Percentiles rank a stretch among this genome's conserved stretches.
Evolutionary conservation across 2,113 vertebrate genomes (phyloP).

Genomic region (Mirounga angustirostris): DNA sequence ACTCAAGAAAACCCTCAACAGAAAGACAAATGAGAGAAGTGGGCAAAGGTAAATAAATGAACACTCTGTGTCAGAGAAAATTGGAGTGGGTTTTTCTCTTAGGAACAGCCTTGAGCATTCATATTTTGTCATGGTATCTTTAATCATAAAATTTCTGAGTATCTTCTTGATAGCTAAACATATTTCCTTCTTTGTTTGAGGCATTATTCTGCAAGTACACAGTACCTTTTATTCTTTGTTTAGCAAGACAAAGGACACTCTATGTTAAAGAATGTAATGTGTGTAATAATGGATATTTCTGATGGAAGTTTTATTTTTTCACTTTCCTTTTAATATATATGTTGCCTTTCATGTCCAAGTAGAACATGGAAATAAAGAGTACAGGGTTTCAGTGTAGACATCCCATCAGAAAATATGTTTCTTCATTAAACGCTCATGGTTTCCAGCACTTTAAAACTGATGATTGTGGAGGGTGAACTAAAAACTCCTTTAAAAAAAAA

Average conservation of each 20-base stretch:
- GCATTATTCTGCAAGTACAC: neutral
- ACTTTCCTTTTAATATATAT: slow-evolving; percentile 33
- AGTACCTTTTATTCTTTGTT: slow-evolving; percentile 47
- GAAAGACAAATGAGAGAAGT: slow-evolving; percentile 46
- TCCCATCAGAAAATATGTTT: slow-evolving; percentile 23
- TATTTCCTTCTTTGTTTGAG: slow-evolving; percentile 44
- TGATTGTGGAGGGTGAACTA: slow-evolving; percentile 15
- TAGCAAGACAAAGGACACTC: slow-evolving; percentile 52
- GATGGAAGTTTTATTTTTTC: slow-evolving; percentile 59
- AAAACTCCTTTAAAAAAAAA: neutral
- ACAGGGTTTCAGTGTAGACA: slow-evolving; percentile 1
- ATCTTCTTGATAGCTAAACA: slow-evolving; percentile 38
- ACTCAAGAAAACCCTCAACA: slow-evolving; percentile 36
- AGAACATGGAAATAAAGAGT: slow-evolving; percentile 51
- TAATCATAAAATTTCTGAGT: slow-evolving; percentile 52
- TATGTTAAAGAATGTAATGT: slow-evolving; percentile 47
- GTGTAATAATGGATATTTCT: slow-evolving; percentile 35
- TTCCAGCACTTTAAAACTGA: slow-evolving; percentile 2
- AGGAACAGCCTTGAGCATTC: slow-evolving; percentile 35
- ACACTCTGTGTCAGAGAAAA: slow-evolving; percentile 47
- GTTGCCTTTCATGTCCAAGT: slow-evolving; percentile 9
- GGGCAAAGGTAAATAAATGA: slow-evolving; percentile 45
- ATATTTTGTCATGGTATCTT: slow-evolving; percentile 67
- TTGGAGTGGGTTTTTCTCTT: neutral
- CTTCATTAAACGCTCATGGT: slow-evolving; percentile 48